These are phyloP conservation scores for Pristionchus mayeri DNA, from an alignment of 2,888 invertebrate genomes.

Conservation along the genomic window DNA sequence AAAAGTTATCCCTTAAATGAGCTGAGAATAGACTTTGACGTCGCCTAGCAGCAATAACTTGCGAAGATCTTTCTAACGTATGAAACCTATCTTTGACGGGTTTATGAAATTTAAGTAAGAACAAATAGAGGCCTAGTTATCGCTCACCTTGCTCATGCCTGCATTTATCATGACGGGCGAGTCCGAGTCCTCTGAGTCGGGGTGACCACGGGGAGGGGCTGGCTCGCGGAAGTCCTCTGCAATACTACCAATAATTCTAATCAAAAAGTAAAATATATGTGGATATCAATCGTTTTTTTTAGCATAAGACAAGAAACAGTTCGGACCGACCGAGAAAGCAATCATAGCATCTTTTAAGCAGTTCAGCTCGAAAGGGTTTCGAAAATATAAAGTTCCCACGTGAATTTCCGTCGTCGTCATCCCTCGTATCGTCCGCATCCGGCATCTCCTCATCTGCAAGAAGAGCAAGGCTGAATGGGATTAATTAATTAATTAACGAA, in stretches of 20 bases:
- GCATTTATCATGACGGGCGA: background rate
- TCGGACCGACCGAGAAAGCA: background rate
- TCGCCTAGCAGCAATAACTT: too few species aligned
- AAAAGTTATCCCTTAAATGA: background rate
- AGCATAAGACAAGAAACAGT: background rate
- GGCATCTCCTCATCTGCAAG: slow-evolving; percentile 13
- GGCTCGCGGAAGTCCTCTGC: slow-evolving; percentile 44
- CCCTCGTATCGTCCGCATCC: background rate
- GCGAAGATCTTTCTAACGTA: too few species aligned
- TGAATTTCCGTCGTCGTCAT: slow-evolving; percentile 18
- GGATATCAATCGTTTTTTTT: background rate
- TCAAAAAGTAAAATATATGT: background rate
- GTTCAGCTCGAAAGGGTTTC: too few species aligned
- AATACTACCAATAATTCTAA: background rate
- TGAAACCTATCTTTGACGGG: too few species aligned
- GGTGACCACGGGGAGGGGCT: slow-evolving; percentile 18
- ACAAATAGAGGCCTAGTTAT: background rate
- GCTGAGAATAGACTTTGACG: too few species aligned
- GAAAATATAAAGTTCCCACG: background rate
- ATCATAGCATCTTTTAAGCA: too few species aligned
- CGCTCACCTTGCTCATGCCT: slow-evolving; percentile 2
- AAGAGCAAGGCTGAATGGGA: background rate
- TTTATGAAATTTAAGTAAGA: background rate
- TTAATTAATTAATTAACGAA: background rate
- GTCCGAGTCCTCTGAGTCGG: background rate